Evolutionary conservation across 2,888 invertebrate genomes (phyloP).

Genomic region (Calameuta idolon): DNA sequence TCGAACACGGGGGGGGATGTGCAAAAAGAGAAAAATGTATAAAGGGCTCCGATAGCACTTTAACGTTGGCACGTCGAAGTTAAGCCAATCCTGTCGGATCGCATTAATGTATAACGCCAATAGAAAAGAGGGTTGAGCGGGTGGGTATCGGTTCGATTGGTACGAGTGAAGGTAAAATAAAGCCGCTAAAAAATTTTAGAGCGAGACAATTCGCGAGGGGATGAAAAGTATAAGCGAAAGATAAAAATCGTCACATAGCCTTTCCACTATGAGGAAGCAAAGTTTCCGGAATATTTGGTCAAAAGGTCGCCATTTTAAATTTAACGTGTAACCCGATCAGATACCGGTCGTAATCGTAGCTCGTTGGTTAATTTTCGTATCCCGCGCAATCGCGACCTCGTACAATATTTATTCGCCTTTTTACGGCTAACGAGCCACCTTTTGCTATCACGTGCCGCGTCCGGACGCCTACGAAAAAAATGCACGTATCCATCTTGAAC

Average conservation of each 20-base stretch:
- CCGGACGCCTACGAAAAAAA: neutral
- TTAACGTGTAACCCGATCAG: neutral
- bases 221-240: neutral
- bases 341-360: neutral
- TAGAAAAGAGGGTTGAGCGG: neutral
- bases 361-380: neutral
- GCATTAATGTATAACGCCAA: neutral
- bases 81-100: neutral
- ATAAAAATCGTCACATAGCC: neutral
- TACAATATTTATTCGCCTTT: constrained; percentile 8
- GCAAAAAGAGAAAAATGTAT: neutral
- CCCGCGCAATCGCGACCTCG: neutral
- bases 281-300: neutral
- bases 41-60: neutral
- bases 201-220: neutral
- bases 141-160: neutral
- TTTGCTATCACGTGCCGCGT: neutral
- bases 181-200: neutral
- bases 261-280: neutral
- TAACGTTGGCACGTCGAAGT: neutral
- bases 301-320: neutral
- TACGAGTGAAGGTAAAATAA: neutral
- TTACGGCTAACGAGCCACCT: neutral
- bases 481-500: neutral
- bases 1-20: neutral